Conservation (phyloP, 2,113 vertebrate species). For the Microcebus ravelobensis region DNA sequence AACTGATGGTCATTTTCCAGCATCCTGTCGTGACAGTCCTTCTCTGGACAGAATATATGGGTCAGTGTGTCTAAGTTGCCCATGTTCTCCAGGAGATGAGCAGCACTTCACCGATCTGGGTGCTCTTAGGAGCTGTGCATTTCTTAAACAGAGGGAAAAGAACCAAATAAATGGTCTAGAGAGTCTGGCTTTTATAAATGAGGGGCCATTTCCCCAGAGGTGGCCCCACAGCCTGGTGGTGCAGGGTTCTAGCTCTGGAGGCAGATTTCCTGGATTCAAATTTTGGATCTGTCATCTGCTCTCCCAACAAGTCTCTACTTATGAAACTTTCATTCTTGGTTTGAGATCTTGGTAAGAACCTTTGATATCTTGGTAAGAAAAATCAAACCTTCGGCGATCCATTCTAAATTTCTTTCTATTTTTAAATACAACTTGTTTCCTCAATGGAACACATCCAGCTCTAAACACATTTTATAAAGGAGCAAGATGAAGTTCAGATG, state of each 20-base stretch:
- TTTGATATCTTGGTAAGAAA: neutral
- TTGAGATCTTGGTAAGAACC: too few relatives aligned
- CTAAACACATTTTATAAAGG: neutral
- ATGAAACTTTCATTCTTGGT: neutral
- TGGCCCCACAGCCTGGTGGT: neutral
- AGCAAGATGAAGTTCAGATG: neutral
- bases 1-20: neutral
- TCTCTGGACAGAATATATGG: neutral
- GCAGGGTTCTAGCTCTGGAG: neutral
- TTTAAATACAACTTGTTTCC: neutral
- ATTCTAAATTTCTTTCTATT: neutral
- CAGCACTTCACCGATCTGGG: neutral
- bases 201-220: neutral
- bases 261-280: neutral
- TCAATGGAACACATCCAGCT: neutral
- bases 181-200: neutral
- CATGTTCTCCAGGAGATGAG: neutral
- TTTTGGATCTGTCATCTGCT: neutral
- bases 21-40: too few relatives aligned
- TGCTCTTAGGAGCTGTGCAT: neutral
- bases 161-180: neutral
- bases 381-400: neutral
- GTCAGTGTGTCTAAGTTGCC: neutral
- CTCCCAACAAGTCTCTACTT: neutral
- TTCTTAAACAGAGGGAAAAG: neutral